Percentiles rank a stretch among this genome's conserved stretches.
phyloP scores from a whole-genome alignment of 2,113 vertebrate species.

The Cryptoleucopteryx plumbea region DNA sequence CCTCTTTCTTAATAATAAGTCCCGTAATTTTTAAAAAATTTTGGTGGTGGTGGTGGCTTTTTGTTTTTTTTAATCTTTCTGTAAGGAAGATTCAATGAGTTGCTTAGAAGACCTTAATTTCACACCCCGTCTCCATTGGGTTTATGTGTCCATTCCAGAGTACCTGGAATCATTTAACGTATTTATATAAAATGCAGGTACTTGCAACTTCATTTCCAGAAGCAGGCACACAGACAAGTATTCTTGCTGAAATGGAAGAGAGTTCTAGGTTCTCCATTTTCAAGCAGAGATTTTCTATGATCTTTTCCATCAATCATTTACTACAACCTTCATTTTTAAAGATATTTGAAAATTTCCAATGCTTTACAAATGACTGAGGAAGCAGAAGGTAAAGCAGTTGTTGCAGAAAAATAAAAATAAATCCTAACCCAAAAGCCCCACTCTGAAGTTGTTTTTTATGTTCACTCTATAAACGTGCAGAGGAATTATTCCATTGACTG shows the following conservation, averaged over 20 bases:
- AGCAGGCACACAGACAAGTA: background rate
- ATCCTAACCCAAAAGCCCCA: background rate
- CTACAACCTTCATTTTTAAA: background rate
- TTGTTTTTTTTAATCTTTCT: background rate
- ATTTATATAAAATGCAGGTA: background rate
- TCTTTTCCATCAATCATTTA: background rate
- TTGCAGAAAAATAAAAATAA: background rate
- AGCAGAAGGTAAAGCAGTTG: background rate
- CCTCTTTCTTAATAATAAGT: background rate
- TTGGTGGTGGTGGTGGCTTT: rapidly evolving
- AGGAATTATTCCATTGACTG: background rate
- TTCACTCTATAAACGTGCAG: background rate
- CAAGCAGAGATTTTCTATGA: background rate
- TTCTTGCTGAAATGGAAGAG: background rate
- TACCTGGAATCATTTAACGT: background rate
- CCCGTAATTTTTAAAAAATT: background rate
- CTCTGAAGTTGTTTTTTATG: background rate
- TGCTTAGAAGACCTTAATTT: background rate
- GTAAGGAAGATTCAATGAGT: background rate
- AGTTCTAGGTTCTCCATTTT: background rate
- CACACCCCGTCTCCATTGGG: background rate
- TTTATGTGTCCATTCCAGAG: background rate
- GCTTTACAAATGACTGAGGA: background rate
- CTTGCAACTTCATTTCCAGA: background rate
- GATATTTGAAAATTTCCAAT: background rate